Percentiles rank a stretch among this genome's conserved stretches.
Conservation (phyloP, 1,140 invertebrate genomes). For the Lepidurus arcticus region DNA sequence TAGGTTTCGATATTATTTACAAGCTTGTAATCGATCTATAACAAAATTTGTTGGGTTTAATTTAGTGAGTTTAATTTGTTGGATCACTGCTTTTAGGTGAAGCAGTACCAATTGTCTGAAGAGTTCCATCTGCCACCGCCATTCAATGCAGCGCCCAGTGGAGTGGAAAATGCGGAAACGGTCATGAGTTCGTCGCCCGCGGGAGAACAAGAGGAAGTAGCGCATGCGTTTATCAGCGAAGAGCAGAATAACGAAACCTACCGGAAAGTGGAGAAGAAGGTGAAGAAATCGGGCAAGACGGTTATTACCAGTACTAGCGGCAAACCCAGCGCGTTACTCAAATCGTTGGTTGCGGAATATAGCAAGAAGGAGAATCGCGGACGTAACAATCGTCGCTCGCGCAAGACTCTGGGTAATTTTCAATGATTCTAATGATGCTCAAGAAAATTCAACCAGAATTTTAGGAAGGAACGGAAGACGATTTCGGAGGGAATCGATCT, state of each 20-base stretch:
- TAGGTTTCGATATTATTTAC: no score
- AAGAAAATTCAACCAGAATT: no score
- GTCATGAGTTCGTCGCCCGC: not conserved
- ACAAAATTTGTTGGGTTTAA: not conserved
- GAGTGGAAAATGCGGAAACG: not conserved
- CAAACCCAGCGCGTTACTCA: constrained; percentile 30
- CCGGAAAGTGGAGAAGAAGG: constrained; percentile 27
- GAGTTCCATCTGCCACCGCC: constrained; percentile 53
- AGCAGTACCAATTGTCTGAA: constrained; percentile 37
- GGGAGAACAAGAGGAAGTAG: constrained; percentile 24
- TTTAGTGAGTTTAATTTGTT: constrained; percentile 16
- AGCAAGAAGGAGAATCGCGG: constrained; percentile 32
- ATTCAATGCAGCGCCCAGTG: constrained; percentile 19
- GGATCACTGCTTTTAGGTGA: constrained; percentile 35
- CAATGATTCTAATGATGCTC: not conserved
- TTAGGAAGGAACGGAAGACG: no score
- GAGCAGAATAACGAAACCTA: constrained; percentile 32
- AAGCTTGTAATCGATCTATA: not conserved
- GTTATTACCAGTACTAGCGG: constrained; percentile 22
- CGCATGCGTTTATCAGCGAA: not conserved
- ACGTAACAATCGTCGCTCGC: constrained; percentile 8
- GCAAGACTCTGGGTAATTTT: constrained; percentile 1
- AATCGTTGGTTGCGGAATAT: constrained; percentile 29
- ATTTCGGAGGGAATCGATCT: no score
- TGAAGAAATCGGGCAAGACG: constrained; percentile 17